Base-by-base conservation (phyloP, 2,797 vertebrate species). In the Apodemus agrarius region DNA sequence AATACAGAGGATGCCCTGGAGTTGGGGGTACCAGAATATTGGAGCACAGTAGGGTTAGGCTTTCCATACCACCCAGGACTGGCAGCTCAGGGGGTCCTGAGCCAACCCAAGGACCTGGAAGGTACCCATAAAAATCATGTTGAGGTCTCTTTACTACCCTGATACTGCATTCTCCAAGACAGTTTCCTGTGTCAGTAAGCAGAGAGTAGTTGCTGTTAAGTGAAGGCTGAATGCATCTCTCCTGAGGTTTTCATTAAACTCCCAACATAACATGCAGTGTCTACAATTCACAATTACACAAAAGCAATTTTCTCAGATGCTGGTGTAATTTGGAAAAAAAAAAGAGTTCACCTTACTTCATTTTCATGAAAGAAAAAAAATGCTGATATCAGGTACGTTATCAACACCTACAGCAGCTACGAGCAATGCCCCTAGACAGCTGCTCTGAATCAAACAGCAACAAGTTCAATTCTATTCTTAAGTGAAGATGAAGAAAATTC, bases 291-390 rank as follows among this genome's bases (percentile, higher is more conserved):
- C 96, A 95, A 80, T 81, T 0, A n/a, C 69, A 80, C 24, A 49
- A 92, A 85, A 49, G 31, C 80, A 69, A 54, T 96, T 91, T 90
- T n/a, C 54, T 92, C 83, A 76, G 94, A 86, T 59, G 26, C 43
- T 65, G 67, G 40, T 90, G 0, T 26, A 40, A 89, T 85, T 78
- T 89, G 26, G 57, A 43, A 65, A 29, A 57, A 37, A 19, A 31
- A 40, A 88, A 26, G 88, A 49, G 34, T 52, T n/a, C 3, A 22
- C 3, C 65, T 49, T 67, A 57, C 57, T 86, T 63, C 7, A 65
- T 24, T 1, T 31, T 31, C 24, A 2, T 46, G 2, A 4, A 89
- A 43, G 95, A 97, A 92, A 40, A 40, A 57, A 40, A 65, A 74
- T 17, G 76, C 7, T 74, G 75, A 22, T 29, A 11, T 24, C 43